Evolutionary conservation across 2,113 vertebrate species (phyloP), one percentile per base, ranked within the genome.

Genomic region (Grus americana): DNA sequence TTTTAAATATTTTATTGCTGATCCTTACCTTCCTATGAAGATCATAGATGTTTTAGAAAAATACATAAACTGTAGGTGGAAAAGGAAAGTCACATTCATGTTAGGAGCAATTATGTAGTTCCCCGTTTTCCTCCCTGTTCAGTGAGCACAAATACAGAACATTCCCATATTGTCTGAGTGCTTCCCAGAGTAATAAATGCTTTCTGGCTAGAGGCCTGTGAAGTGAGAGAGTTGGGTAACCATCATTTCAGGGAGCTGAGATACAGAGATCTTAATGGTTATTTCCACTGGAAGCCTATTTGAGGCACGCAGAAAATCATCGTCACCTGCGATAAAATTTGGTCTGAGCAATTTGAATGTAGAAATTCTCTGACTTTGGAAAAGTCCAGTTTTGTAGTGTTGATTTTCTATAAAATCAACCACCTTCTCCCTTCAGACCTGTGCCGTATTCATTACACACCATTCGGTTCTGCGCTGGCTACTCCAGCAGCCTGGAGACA

Each of bases 61-160:
- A 21, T 13, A n/a, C 8, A 18, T 20, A 12, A 76, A 24, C 20
- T 15, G 12, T 9, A 22, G 29, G 22, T 62, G 40, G 30, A 13
- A 58, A 55, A 50, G 36, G 57, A 55, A n/a, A 47, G 67, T 14
- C 10, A 1, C 4, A 6, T 26, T 65, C 36, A 2, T 1, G 0
- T 71, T 54, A 2, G 3, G 17, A 42, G 32, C 32, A 57, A 6
- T 19, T 65, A 0, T 2, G 2, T 10, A 34, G 14, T 24, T 32
- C 58, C 93, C 8, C n/a, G 11, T 66, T 22, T 40, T 50, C 55
- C 32, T 78, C 59, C 1, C 20, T 49, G 11, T 46, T 52, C 42
- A 23, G 40, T 32, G 70, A 5, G 36, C 67, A 73, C 29, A 24
- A 75, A 44, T 55, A 44, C 36, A 65, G 68, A 94, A 13, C 15